Conservation (phyloP, 2,113 vertebrate genomes). For the Kobus ellipsiprymnus region DNA sequence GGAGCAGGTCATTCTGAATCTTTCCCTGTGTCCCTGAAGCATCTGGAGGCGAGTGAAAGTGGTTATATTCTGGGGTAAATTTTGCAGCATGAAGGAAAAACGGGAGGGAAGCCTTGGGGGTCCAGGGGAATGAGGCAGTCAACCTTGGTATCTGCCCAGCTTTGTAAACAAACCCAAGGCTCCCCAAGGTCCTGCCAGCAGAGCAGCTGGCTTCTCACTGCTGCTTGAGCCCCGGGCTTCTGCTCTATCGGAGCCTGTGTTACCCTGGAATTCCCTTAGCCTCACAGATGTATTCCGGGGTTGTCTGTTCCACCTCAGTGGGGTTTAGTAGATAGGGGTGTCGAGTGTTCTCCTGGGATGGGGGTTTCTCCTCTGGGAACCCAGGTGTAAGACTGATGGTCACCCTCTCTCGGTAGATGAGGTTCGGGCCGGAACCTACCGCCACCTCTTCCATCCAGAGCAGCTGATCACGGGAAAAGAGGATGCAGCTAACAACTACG, state of each 20-base stretch:
- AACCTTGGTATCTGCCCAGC: background rate
- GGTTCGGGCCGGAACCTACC: constrained; percentile 80
- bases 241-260: background rate
- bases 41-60: background rate
- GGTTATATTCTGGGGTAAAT: background rate
- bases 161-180: background rate
- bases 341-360: background rate
- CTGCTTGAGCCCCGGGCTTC: background rate
- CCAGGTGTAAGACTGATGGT: background rate
- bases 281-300: background rate
- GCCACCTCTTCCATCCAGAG: constrained; percentile 84
- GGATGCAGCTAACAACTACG: constrained; percentile 86
- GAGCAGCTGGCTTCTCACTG: background rate
- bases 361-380: background rate
- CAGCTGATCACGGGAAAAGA: constrained; percentile 86
- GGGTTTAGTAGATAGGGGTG: background rate
- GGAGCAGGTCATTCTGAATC: background rate
- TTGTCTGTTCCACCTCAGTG: background rate
- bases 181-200: background rate
- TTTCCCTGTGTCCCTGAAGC: background rate
- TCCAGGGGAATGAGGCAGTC: background rate
- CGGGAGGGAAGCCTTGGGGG: background rate
- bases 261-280: background rate
- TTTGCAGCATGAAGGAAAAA: background rate
- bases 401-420: constrained; percentile 76